These are phyloP conservation scores for Drosophila paulistorum DNA, from an alignment of 1,140 invertebrate species.

Conservation along the genomic window DNA sequence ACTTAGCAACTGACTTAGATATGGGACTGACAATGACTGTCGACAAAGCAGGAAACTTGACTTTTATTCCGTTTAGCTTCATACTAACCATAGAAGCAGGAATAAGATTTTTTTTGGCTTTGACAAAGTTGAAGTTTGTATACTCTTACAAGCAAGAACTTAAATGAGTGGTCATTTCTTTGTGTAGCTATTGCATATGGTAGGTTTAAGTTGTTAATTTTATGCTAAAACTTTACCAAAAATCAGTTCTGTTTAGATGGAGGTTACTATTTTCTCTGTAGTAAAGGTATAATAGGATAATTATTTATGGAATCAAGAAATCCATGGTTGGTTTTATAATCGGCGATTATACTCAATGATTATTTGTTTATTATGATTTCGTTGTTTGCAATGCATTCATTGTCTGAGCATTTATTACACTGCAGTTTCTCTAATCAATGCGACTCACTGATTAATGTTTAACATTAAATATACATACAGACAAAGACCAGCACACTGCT, in stretches of 20 bases:
- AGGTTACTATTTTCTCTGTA: too few relatives aligned
- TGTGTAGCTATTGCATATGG: too few relatives aligned
- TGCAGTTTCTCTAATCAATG: slow-evolving; percentile 63
- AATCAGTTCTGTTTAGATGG: too few relatives aligned
- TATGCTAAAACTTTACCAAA: too few relatives aligned
- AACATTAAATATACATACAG: slow-evolving; percentile 23
- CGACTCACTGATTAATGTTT: slow-evolving; percentile 67
- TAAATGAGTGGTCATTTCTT: too few relatives aligned
- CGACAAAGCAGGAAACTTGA: slow-evolving; percentile 45
- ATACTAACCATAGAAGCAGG: slow-evolving; percentile 3
- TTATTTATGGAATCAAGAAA: slow-evolving; percentile 1
- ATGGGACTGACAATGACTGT: neutral
- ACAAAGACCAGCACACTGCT: too few relatives aligned
- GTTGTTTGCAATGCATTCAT: slow-evolving; percentile 20
- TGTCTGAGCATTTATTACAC: slow-evolving; percentile 45
- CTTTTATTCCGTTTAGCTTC: slow-evolving; percentile 37
- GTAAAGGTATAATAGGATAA: neutral
- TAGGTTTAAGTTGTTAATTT: too few relatives aligned
- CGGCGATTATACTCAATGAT: slow-evolving; percentile 23
- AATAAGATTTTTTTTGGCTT: too few relatives aligned
- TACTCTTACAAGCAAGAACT: too few relatives aligned
- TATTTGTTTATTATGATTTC: slow-evolving; percentile 41
- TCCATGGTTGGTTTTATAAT: slow-evolving; percentile 24
- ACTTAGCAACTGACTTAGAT: slow-evolving; percentile 29
- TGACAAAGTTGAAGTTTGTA: too few relatives aligned